Evolutionary conservation across 1,140 invertebrate genomes (phyloP), one percentile per base, ranked within the genome.

Genomic region (Sinella curviseta): DNA sequence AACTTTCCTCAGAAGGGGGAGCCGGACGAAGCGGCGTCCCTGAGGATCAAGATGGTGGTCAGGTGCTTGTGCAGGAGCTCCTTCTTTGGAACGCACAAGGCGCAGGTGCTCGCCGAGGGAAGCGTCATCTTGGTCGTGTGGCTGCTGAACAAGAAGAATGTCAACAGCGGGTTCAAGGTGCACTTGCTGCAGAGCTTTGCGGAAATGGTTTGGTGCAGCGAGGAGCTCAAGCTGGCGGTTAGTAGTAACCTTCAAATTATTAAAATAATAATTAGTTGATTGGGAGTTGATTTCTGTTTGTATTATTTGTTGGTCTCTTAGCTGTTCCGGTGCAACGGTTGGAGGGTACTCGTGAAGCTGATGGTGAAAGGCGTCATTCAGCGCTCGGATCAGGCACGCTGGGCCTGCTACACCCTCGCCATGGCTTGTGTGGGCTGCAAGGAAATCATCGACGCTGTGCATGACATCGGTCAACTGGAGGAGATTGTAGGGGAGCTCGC

Each of bases 71-170:
- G 79, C 39, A 54, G 81, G 35, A 75, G 24, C 48, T 35, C 74
- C 33, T 82, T 77, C 65, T 82, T 78, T 48, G 82, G 82, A 33
- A 82, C 82, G 4, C 20, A 74, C 14, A 82, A 79, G 39, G 36
- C 82, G 34, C 79, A 81, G 39, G 34, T 36, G 20, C 28, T 82
- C 16, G 60, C 79, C 0, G 77, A 73, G 30, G 78, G 54, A 30
- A 34, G 54, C 0, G 73, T 82, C 0, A 77, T 79, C 1, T 35
- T 82, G 24, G 34, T 82, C 24, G 31, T 81, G 31, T 82, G 82
- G 82, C 35, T 82, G 20, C 36, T 82, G n/a, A 82, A 79, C 67
- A 55, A 60, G 0, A 74, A 48, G 33, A 35, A 81, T 26, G 54
- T 81, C 4, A 73, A 73, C 16, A 28, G 28, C 4, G 31, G 30